Evolutionary conservation across 2,888 invertebrate species (phyloP).

Genomic region (Scaptomyza polygonia): DNA sequence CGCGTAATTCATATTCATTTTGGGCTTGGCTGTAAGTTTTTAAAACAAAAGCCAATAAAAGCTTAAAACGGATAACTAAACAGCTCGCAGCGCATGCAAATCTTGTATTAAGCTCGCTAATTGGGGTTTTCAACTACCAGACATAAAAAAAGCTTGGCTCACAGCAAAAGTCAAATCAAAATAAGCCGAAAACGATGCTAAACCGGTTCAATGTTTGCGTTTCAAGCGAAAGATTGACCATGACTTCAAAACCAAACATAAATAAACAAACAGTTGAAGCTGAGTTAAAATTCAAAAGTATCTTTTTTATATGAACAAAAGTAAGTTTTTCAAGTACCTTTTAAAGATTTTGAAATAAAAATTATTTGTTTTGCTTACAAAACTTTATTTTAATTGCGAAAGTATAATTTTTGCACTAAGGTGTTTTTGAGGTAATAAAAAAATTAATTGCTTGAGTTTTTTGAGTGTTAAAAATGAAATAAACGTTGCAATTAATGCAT

Average conservation of each 20-base stretch:
- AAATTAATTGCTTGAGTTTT: neutral
- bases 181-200: slow-evolving; percentile 20
- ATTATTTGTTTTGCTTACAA: no score
- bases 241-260: slow-evolving; percentile 51
- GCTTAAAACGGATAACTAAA: neutral
- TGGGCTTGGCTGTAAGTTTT: neutral
- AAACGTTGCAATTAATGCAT: neutral
- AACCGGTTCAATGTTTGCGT: slow-evolving; percentile 56
- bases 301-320: slow-evolving; percentile 4
- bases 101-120: slow-evolving; percentile 31
- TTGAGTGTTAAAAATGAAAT: neutral
- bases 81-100: slow-evolving; percentile 12
- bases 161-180: slow-evolving; percentile 12
- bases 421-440: neutral
- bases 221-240: slow-evolving; percentile 62
- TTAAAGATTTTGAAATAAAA: neutral
- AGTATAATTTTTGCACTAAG: neutral
- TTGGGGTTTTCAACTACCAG: slow-evolving; percentile 49
- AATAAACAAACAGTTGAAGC: slow-evolving; percentile 1
- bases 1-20: slow-evolving; percentile 53
- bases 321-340: neutral
- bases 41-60: neutral
- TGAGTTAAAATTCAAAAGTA: neutral
- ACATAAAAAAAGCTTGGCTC: slow-evolving; percentile 23
- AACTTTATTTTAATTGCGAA: neutral